Evolutionary conservation across 1,140 invertebrate species (phyloP).

Genomic region (Zaprionus tsacasi): DNA sequence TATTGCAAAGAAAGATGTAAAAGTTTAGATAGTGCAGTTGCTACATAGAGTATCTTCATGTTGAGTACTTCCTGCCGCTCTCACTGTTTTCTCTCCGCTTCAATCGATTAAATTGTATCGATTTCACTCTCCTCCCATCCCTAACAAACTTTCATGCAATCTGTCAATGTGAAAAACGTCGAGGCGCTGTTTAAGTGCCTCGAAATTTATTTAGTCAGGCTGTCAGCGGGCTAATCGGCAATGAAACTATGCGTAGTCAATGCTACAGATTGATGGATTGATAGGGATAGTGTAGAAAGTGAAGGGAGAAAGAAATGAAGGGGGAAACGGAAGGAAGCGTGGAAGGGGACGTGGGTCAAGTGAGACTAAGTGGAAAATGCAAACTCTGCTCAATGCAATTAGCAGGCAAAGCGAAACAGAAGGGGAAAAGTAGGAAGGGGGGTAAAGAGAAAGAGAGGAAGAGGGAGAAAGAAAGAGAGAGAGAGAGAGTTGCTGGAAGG

Average conservation of each 20-base stretch:
- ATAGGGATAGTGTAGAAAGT: background rate
- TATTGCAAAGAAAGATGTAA: too few relatives aligned
- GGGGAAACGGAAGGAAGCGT: slow-evolving; percentile 19
- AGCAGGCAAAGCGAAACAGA: slow-evolving; percentile 1
- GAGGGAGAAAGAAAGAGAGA: background rate
- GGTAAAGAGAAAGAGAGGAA: background rate
- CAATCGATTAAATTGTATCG: slow-evolving; percentile 5
- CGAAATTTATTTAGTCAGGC: slow-evolving; percentile 31
- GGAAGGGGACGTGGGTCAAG: background rate
- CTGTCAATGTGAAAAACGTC: slow-evolving; percentile 38
- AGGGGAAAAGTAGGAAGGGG: background rate
- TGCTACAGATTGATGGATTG: slow-evolving; percentile 37
- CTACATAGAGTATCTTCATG: background rate
- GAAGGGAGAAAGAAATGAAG: background rate
- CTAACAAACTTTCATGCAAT: slow-evolving; percentile 4
- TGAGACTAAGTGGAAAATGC: slow-evolving; percentile 11
- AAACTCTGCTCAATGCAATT: slow-evolving; percentile 31
- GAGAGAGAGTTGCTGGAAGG: background rate
- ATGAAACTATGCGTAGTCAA: slow-evolving; percentile 30
- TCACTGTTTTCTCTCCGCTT: background rate
- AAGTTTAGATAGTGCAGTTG: too few relatives aligned
- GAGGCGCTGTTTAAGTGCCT: slow-evolving; percentile 33
- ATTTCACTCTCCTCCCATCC: background rate
- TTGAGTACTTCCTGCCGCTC: background rate
- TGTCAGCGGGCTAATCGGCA: slow-evolving; percentile 41